These are phyloP conservation scores for Aphaenogaster ashmeadi DNA, from an alignment of 1,140 invertebrate species.

Conservation along the genomic window DNA sequence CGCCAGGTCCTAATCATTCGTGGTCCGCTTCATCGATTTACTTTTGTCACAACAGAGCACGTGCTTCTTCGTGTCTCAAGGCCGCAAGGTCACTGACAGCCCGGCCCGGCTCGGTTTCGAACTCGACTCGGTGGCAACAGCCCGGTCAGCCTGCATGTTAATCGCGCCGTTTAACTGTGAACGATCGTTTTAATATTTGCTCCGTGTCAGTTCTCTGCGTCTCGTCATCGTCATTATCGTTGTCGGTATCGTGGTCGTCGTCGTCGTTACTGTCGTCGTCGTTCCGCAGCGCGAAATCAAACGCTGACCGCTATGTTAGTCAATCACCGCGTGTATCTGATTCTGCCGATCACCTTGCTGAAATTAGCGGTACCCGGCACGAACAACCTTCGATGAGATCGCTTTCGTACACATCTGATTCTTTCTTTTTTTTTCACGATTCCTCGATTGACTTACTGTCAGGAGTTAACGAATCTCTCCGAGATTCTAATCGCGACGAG, in stretches of 20 bases:
- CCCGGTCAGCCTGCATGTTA: slow-evolving; percentile 28
- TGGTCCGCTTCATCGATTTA: not conserved
- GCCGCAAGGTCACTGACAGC: slow-evolving; percentile 66
- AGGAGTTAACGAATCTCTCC: not conserved
- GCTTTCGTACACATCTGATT: not conserved
- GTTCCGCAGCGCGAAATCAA: not conserved
- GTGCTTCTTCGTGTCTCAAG: slow-evolving; percentile 36
- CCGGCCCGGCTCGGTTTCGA: not conserved
- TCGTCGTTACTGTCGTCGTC: not conserved
- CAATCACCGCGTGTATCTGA: not conserved
- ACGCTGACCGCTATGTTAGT: not conserved
- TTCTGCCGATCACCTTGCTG: not conserved
- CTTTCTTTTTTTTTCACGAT: not conserved
- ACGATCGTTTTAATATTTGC: slow-evolving; percentile 7
- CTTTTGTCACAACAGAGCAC: not conserved
- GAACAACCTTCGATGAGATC: not conserved
- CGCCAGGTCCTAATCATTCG: not conserved
- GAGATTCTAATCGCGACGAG: not conserved
- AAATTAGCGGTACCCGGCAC: slow-evolving; percentile 6
- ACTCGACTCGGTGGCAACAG: not conserved
- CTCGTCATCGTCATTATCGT: not conserved
- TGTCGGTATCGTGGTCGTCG: not conserved
- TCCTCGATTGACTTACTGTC: not conserved
- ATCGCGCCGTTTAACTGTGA: slow-evolving; percentile 23
- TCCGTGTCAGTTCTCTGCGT: not conserved